Evolutionary conservation across 2,113 vertebrate species (phyloP), one percentile per base, ranked within the genome.

Genomic region (Amblyornis subalaris): DNA sequence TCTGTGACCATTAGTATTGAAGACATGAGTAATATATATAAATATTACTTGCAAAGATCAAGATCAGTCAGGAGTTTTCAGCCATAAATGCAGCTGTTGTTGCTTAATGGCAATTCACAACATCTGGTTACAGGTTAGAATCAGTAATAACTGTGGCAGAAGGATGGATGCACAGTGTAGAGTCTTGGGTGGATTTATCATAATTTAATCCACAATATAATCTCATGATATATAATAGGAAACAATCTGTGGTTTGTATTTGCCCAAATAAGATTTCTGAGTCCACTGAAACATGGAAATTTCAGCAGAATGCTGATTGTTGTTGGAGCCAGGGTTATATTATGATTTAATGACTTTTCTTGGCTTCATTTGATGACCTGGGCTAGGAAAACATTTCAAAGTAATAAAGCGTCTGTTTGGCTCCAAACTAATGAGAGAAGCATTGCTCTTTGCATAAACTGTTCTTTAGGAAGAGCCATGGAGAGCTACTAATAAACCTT

Each of bases 381-480:
- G 95, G 96, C 85, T 91, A 96, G 95, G 88, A 96, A 95, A 97
- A 95, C 97, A 97, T 97, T 97, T 96, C 96, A 94, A 96, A 97
- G 97, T 96, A 97, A 97, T 97, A 97, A 98, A 97, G 89, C 47
- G 21, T 97, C 95, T 95, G 80, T 97, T 97, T 97, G 93, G 95
- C 95, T 96, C 82, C 45, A 94, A 80, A 94, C 89, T 97, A 95
- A 97, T 92, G 97, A 97, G 88, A 79, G 88, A 89, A 93, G 85
- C 89, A 88, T 89, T 97, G 93, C 95, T 97, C 81, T 98, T 97
- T 97, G 89, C 97, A 97, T 97, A 97, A 97, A 97, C 84, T 95
- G 92, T 98, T 97, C 97, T 97, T 98, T 94, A 96, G 96, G 94
- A 98, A 97, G 95, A 96, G 90, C 90, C 67, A 44, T n/a, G 50